These are phyloP conservation scores for Huso huso DNA, from an alignment of 2,797 vertebrate species.

Conservation along the genomic window DNA sequence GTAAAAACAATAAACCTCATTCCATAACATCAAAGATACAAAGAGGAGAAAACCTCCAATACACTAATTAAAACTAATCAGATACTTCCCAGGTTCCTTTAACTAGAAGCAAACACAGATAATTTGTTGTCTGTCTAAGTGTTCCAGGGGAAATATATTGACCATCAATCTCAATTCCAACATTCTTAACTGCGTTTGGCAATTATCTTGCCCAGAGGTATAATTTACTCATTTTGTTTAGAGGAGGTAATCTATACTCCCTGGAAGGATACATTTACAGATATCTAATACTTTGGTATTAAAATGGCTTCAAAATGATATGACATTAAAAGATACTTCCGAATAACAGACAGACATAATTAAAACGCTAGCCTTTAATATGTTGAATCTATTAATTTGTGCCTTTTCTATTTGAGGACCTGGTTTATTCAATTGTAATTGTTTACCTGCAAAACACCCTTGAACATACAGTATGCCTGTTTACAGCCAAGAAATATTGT, in stretches of 20 bases:
- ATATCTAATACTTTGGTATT: conserved; percentile 40
- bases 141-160: conserved; percentile 44
- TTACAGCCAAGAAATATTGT: conserved; percentile 22
- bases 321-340: no score
- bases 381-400: no score
- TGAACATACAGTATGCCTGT: no score
- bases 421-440: no score
- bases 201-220: conserved; percentile 48
- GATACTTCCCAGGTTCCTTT: conserved; percentile 50
- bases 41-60: conserved; percentile 34
- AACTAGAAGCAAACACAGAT: conserved; percentile 53
- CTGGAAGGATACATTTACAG: conserved; percentile 29
- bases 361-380: no score
- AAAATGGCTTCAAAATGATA: conserved; percentile 26
- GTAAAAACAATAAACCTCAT: conserved; percentile 26
- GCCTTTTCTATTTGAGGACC: no score
- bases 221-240: conserved; percentile 46
- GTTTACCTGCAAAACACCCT: no score
- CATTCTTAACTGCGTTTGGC: conserved; percentile 60
- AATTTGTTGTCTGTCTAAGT: conserved; percentile 57
- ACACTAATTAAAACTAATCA: conserved; percentile 53
- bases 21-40: conserved; percentile 34
- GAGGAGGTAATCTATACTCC: conserved; percentile 41
- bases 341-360: no score
- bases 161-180: conserved; percentile 60